Evolutionary conservation across 2,888 invertebrate genomes (phyloP), one percentile per base, ranked within the genome.

Genomic region (Tenodera sinensis): DNA sequence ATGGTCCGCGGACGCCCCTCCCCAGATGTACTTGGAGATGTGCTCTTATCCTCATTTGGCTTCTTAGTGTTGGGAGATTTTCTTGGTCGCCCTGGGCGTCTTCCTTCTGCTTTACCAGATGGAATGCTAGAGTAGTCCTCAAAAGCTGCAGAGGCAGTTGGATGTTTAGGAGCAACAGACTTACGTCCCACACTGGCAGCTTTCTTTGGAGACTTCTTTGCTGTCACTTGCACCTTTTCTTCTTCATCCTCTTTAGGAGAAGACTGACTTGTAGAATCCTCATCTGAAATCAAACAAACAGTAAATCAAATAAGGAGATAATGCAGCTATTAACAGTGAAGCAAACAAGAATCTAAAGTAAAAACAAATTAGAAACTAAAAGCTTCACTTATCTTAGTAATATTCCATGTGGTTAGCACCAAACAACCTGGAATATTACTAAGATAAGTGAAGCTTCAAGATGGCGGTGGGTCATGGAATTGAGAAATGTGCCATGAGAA

Each of bases 91-190:
- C 81, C 82, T 30, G 81, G 28, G 27, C 82, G 81, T 12, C 82
- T 81, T 30, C 25, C 87, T 47, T 82, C 87, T 82, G 81, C 30
- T 25, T 54, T 86, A 25, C 87, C 87, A 82, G 83, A 87, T 83
- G 87, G 87, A 82, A 87, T 87, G 27, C 87, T 87, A 84, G 83
- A 47, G 30, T 89, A 89, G 54, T 85, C 89, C 71, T 89, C 89
- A 86, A 89, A 89, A n/a, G 89, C 83, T 25, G 86, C 89, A 28
- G 89, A 89, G 25, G 89, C 54, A 20, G 85, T 83, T 9, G 89
- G 83, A 27, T 85, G 85, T 71, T 85, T 89, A 30, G 28, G 28
- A 8, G 89, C 71, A 30, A 83, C 34, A 12, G 83, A 54, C 84
- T 87, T 89, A 25, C 89, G 42, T n/a, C 87, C 89, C 20, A 84